phyloP scores from a whole-genome alignment of 2,797 vertebrate genomes.

The Pangasius krempfi region DNA sequence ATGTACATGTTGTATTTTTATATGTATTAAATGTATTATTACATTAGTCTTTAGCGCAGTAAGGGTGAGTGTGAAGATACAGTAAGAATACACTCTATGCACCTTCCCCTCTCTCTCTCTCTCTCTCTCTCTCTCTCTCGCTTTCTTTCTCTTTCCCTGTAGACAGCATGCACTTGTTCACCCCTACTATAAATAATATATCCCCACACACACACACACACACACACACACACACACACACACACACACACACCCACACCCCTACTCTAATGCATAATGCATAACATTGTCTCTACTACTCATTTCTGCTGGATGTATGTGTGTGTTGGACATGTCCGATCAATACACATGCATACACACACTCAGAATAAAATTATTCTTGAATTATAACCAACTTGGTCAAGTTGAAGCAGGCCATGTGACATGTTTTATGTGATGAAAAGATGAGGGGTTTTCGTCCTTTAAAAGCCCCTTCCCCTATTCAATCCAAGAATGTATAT shows the following conservation, averaged over 20 bases:
- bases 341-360: slow-evolving; percentile 2
- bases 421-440: slow-evolving; percentile 3
- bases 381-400: neutral
- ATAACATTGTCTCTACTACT: slow-evolving; percentile 34
- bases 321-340: slow-evolving; percentile 15
- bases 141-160: neutral
- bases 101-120: neutral
- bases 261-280: slow-evolving; percentile 42
- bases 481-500: neutral
- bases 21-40: neutral
- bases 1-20: neutral
- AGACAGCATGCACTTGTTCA: slow-evolving; percentile 53
- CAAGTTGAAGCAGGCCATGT: neutral
- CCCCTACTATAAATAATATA: slow-evolving; percentile 54
- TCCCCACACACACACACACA: slow-evolving; percentile 21
- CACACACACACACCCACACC: too few species aligned
- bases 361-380: neutral
- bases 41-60: neutral
- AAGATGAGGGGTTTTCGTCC: neutral
- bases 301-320: slow-evolving; percentile 22
- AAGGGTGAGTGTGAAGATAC: neutral
- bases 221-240: slow-evolving; percentile 18
- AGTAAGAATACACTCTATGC: neutral
- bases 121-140: neutral
- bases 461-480: neutral